Evolutionary conservation across 2,113 vertebrate species (phyloP), one percentile per base, ranked within the genome.

Genomic region (Catagonus wagneri): DNA sequence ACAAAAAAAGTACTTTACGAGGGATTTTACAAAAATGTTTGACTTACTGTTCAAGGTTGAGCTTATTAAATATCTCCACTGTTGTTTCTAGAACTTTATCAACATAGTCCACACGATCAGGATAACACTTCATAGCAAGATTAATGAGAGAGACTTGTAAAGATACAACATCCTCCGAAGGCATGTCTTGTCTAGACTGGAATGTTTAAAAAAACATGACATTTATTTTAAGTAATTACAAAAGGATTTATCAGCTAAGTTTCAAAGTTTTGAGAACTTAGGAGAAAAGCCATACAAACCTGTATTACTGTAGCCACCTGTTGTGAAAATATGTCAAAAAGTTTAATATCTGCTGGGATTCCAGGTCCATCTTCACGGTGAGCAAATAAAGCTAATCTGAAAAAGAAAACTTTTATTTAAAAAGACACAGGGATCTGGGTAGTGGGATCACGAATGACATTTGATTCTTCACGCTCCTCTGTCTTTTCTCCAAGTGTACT

Each of bases 281-380:
- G 17, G 20, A 80, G n/a, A 88, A 95, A 96, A 71, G 61, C 8
- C 27, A 52, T 56, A 90, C 97, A 88, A 96, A 99, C 99, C 98
- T 99, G 99, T 97, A 99, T 99, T 93, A 99, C 99, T 44, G 99
- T 99, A 93, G 99, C 99, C 97, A 99, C 99, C 97, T 99, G 99
- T 96, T 99, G 99, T 85, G 99, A 99, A 98, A 99, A 99, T 97
- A 99, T 99, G 97, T 99, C 99, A 97, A 99, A 99, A 12, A 99
- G 98, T 97, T 99, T 99, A 97, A 99, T 99, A 97, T 99, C 99
- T 66, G 99, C 98, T 83, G 99, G 99, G 93, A 99, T 99, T 34
- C 99, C 99, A 36, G 99, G 99, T 34, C 99, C 99, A 89, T 99
- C 99, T 98, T 99, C 99, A 98, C 99, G 99, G 98, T 99, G 99